Base-by-base conservation (phyloP, 2,888 invertebrate genomes). In the Augochlorella aurata region DNA sequence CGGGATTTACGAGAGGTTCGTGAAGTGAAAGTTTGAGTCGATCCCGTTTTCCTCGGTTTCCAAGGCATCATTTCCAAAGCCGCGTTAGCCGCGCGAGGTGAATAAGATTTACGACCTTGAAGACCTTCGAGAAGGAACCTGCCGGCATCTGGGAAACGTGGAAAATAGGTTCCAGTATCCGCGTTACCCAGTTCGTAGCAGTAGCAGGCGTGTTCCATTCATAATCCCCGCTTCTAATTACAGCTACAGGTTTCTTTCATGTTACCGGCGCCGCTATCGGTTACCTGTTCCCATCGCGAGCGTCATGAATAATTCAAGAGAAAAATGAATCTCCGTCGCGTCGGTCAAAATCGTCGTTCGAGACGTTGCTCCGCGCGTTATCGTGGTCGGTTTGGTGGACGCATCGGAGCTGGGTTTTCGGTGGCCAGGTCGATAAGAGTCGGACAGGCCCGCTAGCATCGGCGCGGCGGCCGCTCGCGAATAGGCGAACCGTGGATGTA, bases 401-500 rank as follows among this genome's bases (percentile, higher is more conserved):
- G 63, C 16, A 63, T 61, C 29, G 21, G 70, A 5, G 58, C 18
- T n/a, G 12, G 47, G 81, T 74, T 79, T 79, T 67, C 44, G 69
- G 14, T 18, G 70, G n/a, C 63, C 21, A 9, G 66, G 52, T 52
- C 70, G 65, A 74, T 63, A 74, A 74, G n/a, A n/a, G 61, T 74
- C 66, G 24, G 79, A 79, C 73, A 61, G 61, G 47, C n/a, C 45
- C 54, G n/a, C 47, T 50, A 21, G 38, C 29, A 24, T 71, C 66
- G 14, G 24, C 18, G 24, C 66, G 14, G 9, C 18, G 24, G 49
- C 49, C 14, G 44, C 21, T 24, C 63, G 58, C 70, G 29, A 14
- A 21, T 54, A 44, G 52, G n/a, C 44, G 63, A 63, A 58, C 21
- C 9, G 69, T 24, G 16, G 71, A 69, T 72, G 75, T 85, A 79